phyloP scores from a whole-genome alignment of 2,113 vertebrate genomes.

The Heptranchias perlo region DNA sequence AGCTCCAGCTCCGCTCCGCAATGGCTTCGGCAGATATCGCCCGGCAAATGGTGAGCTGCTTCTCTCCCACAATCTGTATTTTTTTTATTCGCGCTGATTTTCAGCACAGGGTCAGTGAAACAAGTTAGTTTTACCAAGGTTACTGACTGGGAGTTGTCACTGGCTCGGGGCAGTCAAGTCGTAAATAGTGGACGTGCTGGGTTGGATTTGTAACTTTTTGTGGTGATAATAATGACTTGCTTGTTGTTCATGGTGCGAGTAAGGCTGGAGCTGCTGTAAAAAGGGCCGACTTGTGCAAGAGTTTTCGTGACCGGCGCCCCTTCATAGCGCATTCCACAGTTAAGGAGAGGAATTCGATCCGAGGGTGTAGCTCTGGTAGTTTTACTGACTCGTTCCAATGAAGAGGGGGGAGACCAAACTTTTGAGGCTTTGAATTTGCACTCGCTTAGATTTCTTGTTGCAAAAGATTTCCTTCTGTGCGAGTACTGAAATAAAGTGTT shows the following conservation, averaged over 20 bases:
- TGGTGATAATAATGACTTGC: not conserved
- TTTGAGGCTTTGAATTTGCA: not conserved
- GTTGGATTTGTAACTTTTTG: not conserved
- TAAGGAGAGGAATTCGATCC: not conserved
- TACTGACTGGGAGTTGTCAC: not conserved
- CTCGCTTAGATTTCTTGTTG: not conserved
- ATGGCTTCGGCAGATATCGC: slow-evolving; percentile 62
- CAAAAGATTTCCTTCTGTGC: not conserved
- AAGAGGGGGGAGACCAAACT: not conserved
- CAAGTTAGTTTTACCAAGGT: not conserved
- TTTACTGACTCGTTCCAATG: not conserved
- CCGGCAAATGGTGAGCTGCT: slow-evolving; percentile 51
- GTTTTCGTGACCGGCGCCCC: not conserved
- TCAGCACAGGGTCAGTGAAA: not conserved
- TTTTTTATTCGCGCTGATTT: no score
- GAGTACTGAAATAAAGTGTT: not conserved
- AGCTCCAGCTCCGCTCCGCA: not conserved
- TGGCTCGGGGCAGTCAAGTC: not conserved
- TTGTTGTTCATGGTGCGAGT: not conserved
- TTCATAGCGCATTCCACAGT: not conserved
- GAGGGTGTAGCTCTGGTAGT: not conserved
- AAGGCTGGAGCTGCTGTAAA: not conserved
- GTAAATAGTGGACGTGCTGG: not conserved
- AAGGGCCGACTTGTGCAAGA: not conserved
- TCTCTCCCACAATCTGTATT: not conserved